Conservation (phyloP, 2,888 invertebrate species). For the Drosophila greeni region DNA sequence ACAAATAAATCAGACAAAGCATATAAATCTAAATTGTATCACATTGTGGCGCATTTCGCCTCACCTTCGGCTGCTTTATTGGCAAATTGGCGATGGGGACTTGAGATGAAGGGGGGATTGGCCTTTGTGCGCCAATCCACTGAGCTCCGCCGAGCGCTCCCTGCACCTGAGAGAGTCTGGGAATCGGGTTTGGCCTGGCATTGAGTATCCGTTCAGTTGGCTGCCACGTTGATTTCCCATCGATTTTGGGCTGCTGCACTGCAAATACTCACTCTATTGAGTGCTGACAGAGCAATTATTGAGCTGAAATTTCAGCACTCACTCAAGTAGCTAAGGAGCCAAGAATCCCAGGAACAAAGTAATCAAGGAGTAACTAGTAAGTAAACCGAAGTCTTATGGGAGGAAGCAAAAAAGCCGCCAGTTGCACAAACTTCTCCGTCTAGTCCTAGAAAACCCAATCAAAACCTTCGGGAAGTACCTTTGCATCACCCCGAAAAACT, state of each 20-base stretch:
- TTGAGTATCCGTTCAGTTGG: constrained; percentile 47
- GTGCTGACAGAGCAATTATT: constrained; percentile 33
- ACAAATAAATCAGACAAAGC: constrained; percentile 67
- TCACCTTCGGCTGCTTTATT: constrained; percentile 47
- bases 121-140: constrained; percentile 20
- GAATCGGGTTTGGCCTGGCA: not conserved
- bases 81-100: constrained; percentile 27
- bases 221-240: constrained; percentile 56
- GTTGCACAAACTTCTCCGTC: constrained; percentile 29
- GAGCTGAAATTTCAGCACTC: constrained; percentile 19
- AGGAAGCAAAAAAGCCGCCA: not conserved
- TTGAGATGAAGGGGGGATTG: not conserved
- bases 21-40: constrained; percentile 63
- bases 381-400: not conserved
- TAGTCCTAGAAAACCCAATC: too few relatives aligned
- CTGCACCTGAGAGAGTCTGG: constrained; percentile 14
- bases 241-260: constrained; percentile 50
- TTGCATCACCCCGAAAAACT: too few relatives aligned
- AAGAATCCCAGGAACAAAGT: not conserved
- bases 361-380: not conserved
- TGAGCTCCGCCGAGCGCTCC: not conserved
- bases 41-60: constrained; percentile 52
- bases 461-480: too few relatives aligned
- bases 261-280: constrained; percentile 43
- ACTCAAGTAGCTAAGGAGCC: not conserved